A percentile compares a stretch with the other conserved stretches of the same genome.
Conservation (phyloP, 2,888 invertebrate species). For the Fissipunctia ypsillon region DNA sequence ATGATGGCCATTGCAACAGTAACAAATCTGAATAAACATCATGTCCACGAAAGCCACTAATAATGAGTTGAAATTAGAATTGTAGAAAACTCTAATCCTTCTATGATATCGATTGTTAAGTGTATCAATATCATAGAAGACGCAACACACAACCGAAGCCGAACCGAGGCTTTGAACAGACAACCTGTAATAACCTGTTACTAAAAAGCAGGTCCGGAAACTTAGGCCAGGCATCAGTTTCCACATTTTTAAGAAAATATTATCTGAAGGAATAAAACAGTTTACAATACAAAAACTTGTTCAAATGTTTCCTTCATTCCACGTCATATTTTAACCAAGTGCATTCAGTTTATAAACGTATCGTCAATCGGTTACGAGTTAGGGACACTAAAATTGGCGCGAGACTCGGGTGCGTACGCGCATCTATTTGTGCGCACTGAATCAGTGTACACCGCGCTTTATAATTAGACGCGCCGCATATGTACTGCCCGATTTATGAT, state of each 20-base stretch:
- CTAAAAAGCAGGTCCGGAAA: background rate
- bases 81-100: too few species aligned
- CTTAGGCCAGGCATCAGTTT: too few species aligned
- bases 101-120: too few species aligned
- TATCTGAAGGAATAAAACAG: background rate
- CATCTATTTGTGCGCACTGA: slow-evolving; percentile 74
- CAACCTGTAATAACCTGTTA: too few species aligned
- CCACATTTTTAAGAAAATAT: background rate
- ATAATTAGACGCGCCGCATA: slow-evolving; percentile 66
- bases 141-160: too few species aligned
- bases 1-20: too few species aligned
- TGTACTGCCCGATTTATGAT: slow-evolving; percentile 61
- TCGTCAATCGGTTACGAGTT: slow-evolving; percentile 58
- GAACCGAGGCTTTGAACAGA: too few species aligned
- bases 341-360: slow-evolving; percentile 55
- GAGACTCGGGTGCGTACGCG: slow-evolving; percentile 71
- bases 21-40: too few species aligned
- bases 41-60: too few species aligned
- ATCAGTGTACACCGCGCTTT: slow-evolving; percentile 66
- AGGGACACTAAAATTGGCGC: slow-evolving; percentile 68
- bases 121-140: too few species aligned
- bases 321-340: background rate
- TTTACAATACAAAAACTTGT: background rate
- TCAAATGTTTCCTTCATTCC: background rate
- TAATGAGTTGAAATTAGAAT: too few species aligned